Evolutionary conservation across 2,888 invertebrate genomes (phyloP), one percentile per base, ranked within the genome.

Genomic region (Cantharis rustica): DNA sequence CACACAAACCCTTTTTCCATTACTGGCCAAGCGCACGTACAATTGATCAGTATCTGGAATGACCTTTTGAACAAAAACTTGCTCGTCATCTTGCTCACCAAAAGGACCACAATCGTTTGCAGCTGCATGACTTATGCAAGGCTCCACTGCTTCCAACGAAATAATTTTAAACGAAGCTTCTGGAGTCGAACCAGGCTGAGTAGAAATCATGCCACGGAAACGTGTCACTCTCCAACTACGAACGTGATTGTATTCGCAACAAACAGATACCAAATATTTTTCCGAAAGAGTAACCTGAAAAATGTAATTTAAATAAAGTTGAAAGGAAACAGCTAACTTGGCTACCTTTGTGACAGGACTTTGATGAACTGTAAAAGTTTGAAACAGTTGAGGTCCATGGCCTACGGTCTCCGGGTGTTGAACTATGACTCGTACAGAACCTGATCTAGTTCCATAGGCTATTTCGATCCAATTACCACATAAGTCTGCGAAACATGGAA

Each of bases 391-490:
- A 2, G 99, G 99, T 0, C 98, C 98, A 86, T 99, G 98, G 0
- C 98, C 98, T 2, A 98, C 98, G 0, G 99, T 99, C 89, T 99
- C 99, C 1, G 99, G 99, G 89, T 99, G 99, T 85, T 99, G 99
- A 0, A 99, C 98, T 76, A 99, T 98, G 1, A 99, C 98, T 27
- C 98, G 91, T 16, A 99, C 98, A 0, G 96, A 96, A 1, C 99
- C 99, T 16, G 95, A 96, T 81, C 95, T 94, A 0, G 99, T 99
- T 3, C 99, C 99, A 88, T 99, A 99, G 0, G 99, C 99, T 84
- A 99, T 99, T 90, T 99, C 99, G 85, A 99, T 98, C 98, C 99
- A 99, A 89, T 99, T 99, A 66, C 98, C 98, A 89, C 97, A 97
- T 76, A 98, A 90, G 91, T 96, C 98, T 97, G 86, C 63, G 83